Base-by-base conservation (phyloP, 2,888 invertebrate species). In the Lampropteryx suffumata region DNA sequence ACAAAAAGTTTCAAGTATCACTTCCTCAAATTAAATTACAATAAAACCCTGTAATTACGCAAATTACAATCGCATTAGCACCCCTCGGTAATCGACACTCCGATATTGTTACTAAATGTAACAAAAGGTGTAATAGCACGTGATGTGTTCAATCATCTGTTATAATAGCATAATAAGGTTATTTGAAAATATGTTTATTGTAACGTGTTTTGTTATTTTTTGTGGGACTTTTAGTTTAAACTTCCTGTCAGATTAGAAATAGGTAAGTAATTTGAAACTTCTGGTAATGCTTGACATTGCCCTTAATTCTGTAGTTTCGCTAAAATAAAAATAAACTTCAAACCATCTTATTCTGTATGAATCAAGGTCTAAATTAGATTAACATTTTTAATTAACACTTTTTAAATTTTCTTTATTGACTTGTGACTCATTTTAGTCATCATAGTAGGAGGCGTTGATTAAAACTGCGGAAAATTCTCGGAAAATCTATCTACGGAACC, bases 1-100 rank as follows among this genome's bases (percentile, higher is more conserved):
- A 32, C 37, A 57, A 65, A 40, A 53, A 59, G 51, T 45, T 35
- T 48, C 53, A 32, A 49, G 61, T 72, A 61, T 52, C 67, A 65
- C 53, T 66, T 72, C 73, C 73, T 53, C 46, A 46, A 58, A 51
- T 57, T 41, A 43, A 58, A 54, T 57, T 47, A 24, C 46, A 44
- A 55, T 34, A 57, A 58, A 21, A 26, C 57, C 30, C 51, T 14
- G 11, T 61, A 60, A 68, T 64, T 57, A 61, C 26, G 34, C 42
- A 46, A 63, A 50, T 52, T 54, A 50, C 41, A 53, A 54, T 56
- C 17, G 8, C 24, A 51, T 57, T 45, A 35, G 7, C 14, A 26
- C 40, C 35, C 29, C 28, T 17, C 13, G 47, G 61, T 55, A 55
- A 61, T 42, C 13, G 51, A 61, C 54, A 52, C 61, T 34, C 14